Evolutionary conservation across 1,140 invertebrate genomes (phyloP), one percentile per base, ranked within the genome.

Genomic region (Mercenaria mercenaria): DNA sequence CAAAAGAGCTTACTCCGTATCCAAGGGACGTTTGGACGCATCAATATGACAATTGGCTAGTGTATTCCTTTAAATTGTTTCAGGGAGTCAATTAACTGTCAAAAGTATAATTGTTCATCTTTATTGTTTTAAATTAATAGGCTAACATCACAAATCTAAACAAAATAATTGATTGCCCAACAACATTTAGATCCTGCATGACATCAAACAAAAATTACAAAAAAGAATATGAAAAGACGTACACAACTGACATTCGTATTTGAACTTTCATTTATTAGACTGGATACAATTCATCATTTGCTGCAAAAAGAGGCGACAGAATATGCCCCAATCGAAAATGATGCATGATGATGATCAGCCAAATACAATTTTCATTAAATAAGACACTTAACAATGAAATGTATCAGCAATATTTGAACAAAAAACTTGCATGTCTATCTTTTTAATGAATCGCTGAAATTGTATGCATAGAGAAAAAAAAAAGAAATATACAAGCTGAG

Each of bases 271-370:
- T 72, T 72, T 15, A 72, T 72, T 72, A 41, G 11, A 18, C 4
- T 29, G 39, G 20, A 72, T n/a, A 1, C 39, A n/a, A 72, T 72
- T 34, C 67, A 72, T 72, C 67, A 72, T 39, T 72, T 15, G 37
- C 29, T 72, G 67, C 67, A 72, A 72, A 72, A 72, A 72, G 8
- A 37, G 23, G 67, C 59, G 59, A 64, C 59, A 39, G 37, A 72
- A 72, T 72, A 72, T 72, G 67, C 34, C 29, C 34, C n/a, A 72
- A 72, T 41, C 37, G 32, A 72, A 72, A 37, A 15, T 72, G 67
- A 72, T 72, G 67, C 37, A 41, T 72, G 11, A 39, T 39, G 15
- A 41, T 72, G 67, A 72, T 37, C 34, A 15, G 1, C 1, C 59
- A 64, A 72, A 72, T 72, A 29, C 18, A 39, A 15, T 41, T 41